Evolutionary conservation across 2,797 vertebrate species (phyloP).

Genomic region (Anabas testudineus): DNA sequence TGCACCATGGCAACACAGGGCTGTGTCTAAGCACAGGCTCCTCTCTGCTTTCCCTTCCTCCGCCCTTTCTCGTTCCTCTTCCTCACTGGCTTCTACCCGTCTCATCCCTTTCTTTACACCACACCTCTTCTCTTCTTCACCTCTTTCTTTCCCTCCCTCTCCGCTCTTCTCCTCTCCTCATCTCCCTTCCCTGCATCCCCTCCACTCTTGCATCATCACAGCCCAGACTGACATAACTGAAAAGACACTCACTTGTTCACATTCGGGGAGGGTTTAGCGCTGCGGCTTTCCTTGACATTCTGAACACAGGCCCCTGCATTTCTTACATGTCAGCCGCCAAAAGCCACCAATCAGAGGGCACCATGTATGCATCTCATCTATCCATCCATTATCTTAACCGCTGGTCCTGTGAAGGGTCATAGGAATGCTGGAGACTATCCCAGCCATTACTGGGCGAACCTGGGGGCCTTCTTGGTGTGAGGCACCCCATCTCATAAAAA

Average conservation of each 20-base stretch:
- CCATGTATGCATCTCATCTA: no score
- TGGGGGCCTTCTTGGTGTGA: no score
- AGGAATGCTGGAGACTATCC: no score
- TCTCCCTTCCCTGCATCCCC: conserved; percentile 28
- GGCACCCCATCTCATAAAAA: no score
- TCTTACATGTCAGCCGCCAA: no score
- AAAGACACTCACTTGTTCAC: conserved; percentile 53
- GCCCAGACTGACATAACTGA: conserved; percentile 59
- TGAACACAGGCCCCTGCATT: no score
- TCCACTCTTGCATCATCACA: conserved; percentile 66
- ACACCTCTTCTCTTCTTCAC: conserved; percentile 60
- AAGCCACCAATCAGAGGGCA: no score
- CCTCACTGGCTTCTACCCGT: conserved; percentile 35
- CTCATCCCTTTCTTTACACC: conserved; percentile 46
- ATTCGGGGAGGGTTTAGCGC: conserved; percentile 20
- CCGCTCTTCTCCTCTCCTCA: conserved; percentile 19
- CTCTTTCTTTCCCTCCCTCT: conserved; percentile 18
- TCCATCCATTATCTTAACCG: no score
- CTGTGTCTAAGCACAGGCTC: conserved; percentile 75
- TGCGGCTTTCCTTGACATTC: conserved; percentile 29
- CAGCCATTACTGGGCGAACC: no score
- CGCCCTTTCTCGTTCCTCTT: conserved; percentile 33
- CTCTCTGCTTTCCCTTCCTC: conserved; percentile 31
- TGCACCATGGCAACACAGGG: conserved; percentile 85
- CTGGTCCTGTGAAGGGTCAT: no score